phyloP scores from a whole-genome alignment of 2,113 vertebrate species.

The Chauna torquata region DNA sequence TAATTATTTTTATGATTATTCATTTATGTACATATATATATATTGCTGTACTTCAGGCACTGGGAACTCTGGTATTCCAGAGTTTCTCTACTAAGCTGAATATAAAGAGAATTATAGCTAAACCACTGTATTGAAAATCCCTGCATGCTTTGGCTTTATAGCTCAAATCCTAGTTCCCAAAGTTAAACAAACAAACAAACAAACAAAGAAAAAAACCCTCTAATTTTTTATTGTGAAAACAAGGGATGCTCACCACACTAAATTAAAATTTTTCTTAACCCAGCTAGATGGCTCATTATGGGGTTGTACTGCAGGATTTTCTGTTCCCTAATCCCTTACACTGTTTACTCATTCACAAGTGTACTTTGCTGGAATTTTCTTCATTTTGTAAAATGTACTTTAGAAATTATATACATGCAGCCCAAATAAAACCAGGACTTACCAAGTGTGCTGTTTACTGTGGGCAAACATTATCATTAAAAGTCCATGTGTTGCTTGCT shows the following conservation, averaged over 20 bases:
- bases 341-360: constrained; percentile 33
- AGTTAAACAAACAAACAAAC: background rate
- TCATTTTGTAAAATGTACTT: constrained; percentile 6
- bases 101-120: background rate
- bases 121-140: background rate
- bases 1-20: background rate
- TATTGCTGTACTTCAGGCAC: background rate
- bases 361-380: constrained; percentile 13
- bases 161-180: background rate
- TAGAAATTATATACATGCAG: constrained; percentile 14
- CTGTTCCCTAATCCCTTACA: background rate
- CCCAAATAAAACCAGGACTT: constrained; percentile 14
- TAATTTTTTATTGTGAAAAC: background rate
- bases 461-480: constrained; percentile 32
- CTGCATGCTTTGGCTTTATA: background rate
- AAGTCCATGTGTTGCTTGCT: background rate
- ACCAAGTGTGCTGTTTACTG: background rate
- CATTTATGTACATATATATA: background rate
- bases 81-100: background rate
- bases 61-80: background rate
- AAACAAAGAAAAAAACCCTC: background rate
- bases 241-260: background rate
- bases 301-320: background rate
- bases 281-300: background rate
- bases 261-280: constrained; percentile 1